Evolutionary conservation across 2,888 invertebrate species (phyloP), one percentile per base, ranked within the genome.

Genomic region (Biston betularia): DNA sequence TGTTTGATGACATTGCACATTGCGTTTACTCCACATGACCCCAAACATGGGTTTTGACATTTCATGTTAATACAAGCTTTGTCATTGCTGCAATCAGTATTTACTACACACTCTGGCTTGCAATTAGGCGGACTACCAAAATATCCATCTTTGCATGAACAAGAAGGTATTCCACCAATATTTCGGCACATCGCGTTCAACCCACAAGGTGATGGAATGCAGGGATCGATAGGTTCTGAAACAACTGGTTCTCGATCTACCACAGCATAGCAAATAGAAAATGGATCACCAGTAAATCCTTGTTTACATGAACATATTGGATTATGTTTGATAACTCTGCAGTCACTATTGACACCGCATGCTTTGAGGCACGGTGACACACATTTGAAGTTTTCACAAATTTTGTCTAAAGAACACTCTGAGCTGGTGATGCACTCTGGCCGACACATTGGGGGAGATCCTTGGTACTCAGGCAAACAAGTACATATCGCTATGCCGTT

Each of bases 121-220:
- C 97, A 97, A 80, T 95, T 95, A 45, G 97, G 97, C 67, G 97
- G 96, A 58, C 94, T 92, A 73, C 97, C 97, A 58, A 95, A 90
- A 79, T 94, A 97, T 64, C 94, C 95, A 58, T 93, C 84, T 44
- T 95, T 80, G 81, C 97, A 97, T 40, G 95, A 94, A 80, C 97
- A 97, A 4, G 96, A 95, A 40, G 96, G 95, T 77, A 91, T 82
- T 69, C 89, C 92, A 45, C 93, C 89, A 63, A 93, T 62, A 82
- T 94, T 84, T 89, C 92, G 84, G 78, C 96, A 96, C 80, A 95
- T 90, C 1, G 96, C 94, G 80, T 96, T 96, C 45, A 95, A 93
- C 53, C 97, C 97, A 83, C 97, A 97, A 0, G 97, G 97, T 57
- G 96, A 96, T 48, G 97, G 97, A 55, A 95, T 81, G 78, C 97